Percentiles rank a stretch among this genome's conserved stretches.
phyloP scores from a whole-genome alignment of 2,797 vertebrate genomes.

The Buphagus erythrorhynchus region DNA sequence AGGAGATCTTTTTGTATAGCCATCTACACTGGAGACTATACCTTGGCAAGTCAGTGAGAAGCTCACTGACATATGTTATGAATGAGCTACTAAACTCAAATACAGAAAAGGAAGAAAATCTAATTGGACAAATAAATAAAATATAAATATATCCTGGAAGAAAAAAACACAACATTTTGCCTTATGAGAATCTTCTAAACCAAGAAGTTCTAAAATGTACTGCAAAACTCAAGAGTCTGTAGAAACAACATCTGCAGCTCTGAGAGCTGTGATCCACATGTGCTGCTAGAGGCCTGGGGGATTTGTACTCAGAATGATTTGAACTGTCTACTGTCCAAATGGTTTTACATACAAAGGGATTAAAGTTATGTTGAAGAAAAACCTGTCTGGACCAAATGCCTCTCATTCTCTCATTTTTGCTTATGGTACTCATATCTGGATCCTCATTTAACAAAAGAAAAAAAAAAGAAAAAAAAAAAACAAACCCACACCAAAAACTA shows the following conservation, averaged over 20 bases:
- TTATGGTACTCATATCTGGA: neutral
- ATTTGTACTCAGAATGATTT: neutral
- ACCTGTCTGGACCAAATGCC: neutral
- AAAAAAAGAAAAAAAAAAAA: neutral
- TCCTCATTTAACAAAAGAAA: neutral
- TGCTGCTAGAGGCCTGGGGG: neutral
- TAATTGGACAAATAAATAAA: neutral
- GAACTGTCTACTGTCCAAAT: neutral
- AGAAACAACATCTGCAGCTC: neutral
- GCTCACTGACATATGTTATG: neutral
- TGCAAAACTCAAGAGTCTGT: neutral
- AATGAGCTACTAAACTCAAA: neutral
- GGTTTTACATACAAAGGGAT: neutral
- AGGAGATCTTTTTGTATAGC: neutral
- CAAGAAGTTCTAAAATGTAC: neutral
- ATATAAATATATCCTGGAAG: neutral
- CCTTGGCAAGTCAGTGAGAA: neutral
- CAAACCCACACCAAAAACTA: neutral
- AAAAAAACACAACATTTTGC: rapidly evolving
- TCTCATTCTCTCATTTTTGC: neutral
- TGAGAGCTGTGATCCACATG: neutral
- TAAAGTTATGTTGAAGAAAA: neutral
- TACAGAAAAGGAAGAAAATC: neutral
- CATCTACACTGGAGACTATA: neutral
- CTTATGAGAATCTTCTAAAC: neutral